Base-by-base conservation (phyloP, 1,140 invertebrate genomes). In the Anoplolepis gracilipes region DNA sequence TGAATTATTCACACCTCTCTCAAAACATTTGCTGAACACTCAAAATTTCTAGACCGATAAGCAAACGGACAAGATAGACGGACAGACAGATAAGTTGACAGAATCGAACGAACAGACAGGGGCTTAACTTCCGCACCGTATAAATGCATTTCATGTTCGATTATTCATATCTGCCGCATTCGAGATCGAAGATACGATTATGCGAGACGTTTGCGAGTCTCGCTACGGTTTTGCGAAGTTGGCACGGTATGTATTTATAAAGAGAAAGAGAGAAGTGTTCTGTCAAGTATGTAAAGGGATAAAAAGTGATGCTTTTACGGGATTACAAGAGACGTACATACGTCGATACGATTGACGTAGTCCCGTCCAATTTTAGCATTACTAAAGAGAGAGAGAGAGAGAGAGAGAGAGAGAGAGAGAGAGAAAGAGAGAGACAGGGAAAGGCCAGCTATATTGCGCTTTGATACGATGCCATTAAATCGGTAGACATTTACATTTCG, bases 351-450 rank as follows among this genome's bases (percentile, higher is more conserved):
- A 84, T 62, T 84, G 81, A 84, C 81, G 81, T 84, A 65, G 72
- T 42, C 72, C 59, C 61, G 72, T 84, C 42, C 81, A 84, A 84
- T 84, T 84, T 84, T 84, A 84, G 81, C 72, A 65, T 84, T 77
- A 76, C 53, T 42, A 42, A 7, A 36, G 36, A 36, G 36, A 36
- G 4, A 36, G 36, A 57, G 49, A 36, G 30, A 57, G 49, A 36
- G 22, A 25, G 11, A 46, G 39, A 42, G 39, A 42, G 39, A 42
- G 39, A 36, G 36, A 53, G 49, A 22, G 49, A 55, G 49, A 36
- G n/a, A 10, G n/a, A n/a, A n/a, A n/a, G 36, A 39, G 36, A 39
- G 36, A 39, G 36, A 39, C 49, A 22, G 33, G 22, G 16, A 36
- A 11, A 75, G 39, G 61, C 42, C 33, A 30, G 42, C 81, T 64